A percentile compares a stretch with the other conserved stretches of the same genome.
Evolutionary conservation across 1,140 invertebrate genomes (phyloP).

Genomic region (Hyposmocoma kahamanoa): DNA sequence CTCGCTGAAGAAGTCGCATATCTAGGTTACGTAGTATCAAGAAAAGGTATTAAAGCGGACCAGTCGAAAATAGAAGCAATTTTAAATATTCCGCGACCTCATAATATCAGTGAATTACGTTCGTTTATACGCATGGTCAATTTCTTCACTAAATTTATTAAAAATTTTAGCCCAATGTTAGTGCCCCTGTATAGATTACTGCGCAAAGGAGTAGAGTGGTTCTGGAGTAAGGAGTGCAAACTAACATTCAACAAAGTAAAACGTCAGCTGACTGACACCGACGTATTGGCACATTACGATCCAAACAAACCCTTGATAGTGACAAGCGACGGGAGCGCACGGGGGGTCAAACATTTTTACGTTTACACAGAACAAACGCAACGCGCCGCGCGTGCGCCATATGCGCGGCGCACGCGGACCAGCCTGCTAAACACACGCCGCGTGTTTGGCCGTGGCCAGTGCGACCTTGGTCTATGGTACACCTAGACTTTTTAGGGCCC

Average conservation of each 20-base stretch:
- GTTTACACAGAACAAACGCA: not conserved
- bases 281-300: conserved; percentile 1
- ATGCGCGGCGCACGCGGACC: not conserved
- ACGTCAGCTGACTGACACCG: not conserved
- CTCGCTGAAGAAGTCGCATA: conserved; percentile 1
- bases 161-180: conserved; percentile 16
- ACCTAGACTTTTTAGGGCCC: too few relatives aligned
- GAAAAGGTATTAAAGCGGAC: not conserved
- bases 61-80: not conserved
- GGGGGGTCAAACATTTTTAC: conserved; percentile 1
- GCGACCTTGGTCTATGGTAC: not conserved
- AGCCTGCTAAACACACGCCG: too few relatives aligned
- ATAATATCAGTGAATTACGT: not conserved
- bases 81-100: not conserved
- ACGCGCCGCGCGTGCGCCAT: conserved; percentile 8
- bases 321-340: not conserved
- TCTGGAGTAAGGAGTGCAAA: conserved; percentile 1
- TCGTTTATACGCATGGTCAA: conserved; percentile 17
- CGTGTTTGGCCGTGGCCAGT: not conserved
- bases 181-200: conserved; percentile 35
- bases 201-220: conserved; percentile 14
- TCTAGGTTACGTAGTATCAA: conserved; percentile 1
- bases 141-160: conserved; percentile 36
- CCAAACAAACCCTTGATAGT: not conserved
- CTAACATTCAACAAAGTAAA: conserved; percentile 5